Base-by-base conservation (phyloP, 2,797 vertebrate genomes). In the Scolopax rusticola region DNA sequence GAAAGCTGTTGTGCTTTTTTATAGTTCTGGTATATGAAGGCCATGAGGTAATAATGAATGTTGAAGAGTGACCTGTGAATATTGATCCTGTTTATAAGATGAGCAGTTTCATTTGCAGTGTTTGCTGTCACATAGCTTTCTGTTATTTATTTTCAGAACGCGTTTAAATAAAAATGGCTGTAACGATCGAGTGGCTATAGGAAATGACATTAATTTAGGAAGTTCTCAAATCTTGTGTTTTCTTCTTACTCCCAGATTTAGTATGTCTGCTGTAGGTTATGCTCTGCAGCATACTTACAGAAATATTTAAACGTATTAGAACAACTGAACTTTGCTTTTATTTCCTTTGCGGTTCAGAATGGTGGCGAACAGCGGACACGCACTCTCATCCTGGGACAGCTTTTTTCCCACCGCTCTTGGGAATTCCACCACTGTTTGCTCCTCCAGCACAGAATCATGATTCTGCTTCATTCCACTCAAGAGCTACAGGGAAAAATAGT, bases 361-460 rank as follows among this genome's bases (percentile, higher is more conserved):
- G 99, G 99, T 99, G 99, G 99, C 97, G 98, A 94, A 88, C 98
- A 33, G 92, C 98, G 12, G 99, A 99, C 54, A 75, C 97, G 1
- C 99, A 98, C 45, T 88, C 98, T 75, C 98, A 98, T 59, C 97
- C 98, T 6, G 98, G 98, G n/a, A 93, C 98, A 59, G 90, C 98
- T 70, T 99, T 99, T 94, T 99, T 99, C 90, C 98, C 99, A 60
- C 98, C 99, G 0, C 97, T 99, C 84, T 95, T 99, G 95, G 98
- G 99, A 93, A 98, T 99, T 54, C 98, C 99, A 86, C 98, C 99
- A 24, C 93, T 98, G 53, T 99, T 99, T 98, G 97, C 98, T 64
- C 95, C 99, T 96, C 96, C 98, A 57, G 96, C 98, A 65, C 98
- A 98, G 96, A 99, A 98, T 95, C 98, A 98, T 4, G 97, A 99